Evolutionary conservation across 2,888 invertebrate species (phyloP).

Genomic region (Elysia crispata): DNA sequence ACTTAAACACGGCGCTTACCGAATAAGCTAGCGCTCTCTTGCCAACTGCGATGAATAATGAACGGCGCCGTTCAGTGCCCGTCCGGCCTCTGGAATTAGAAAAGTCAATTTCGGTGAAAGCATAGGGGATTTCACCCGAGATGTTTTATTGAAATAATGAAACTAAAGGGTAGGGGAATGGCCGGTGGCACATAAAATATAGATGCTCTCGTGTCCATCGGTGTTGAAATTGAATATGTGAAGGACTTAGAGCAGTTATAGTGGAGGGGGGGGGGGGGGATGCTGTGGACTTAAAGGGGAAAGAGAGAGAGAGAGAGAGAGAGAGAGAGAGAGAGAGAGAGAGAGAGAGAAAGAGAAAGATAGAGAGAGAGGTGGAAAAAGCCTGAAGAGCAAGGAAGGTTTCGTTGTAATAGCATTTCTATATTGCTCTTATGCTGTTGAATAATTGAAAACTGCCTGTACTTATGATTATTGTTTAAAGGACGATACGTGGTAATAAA

Average conservation of each 20-base stretch:
- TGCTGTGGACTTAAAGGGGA: background rate
- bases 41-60: conserved; percentile 44
- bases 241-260: background rate
- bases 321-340: conserved; percentile 17
- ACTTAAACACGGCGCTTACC: conserved; percentile 53
- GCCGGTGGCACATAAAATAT: conserved; percentile 36
- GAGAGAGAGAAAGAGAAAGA: conserved; percentile 14
- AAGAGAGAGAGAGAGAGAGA: conserved; percentile 4
- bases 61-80: conserved; percentile 39
- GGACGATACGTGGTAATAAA: too few relatives aligned
- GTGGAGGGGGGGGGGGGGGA: background rate
- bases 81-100: conserved; percentile 45
- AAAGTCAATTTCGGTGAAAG: conserved; percentile 54
- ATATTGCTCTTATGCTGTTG: too few relatives aligned
- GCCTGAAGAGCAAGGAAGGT: too few relatives aligned
- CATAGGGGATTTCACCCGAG: conserved; percentile 46
- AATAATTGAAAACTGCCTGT: too few relatives aligned
- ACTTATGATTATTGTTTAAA: too few relatives aligned
- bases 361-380: background rate
- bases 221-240: conserved; percentile 40
- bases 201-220: conserved; percentile 4
- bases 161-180: conserved; percentile 42
- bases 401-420: too few relatives aligned
- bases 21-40: conserved; percentile 42
- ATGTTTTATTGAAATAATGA: conserved; percentile 52